Base-by-base conservation (phyloP, 2,888 invertebrate species). In the Machimus atricapillus region DNA sequence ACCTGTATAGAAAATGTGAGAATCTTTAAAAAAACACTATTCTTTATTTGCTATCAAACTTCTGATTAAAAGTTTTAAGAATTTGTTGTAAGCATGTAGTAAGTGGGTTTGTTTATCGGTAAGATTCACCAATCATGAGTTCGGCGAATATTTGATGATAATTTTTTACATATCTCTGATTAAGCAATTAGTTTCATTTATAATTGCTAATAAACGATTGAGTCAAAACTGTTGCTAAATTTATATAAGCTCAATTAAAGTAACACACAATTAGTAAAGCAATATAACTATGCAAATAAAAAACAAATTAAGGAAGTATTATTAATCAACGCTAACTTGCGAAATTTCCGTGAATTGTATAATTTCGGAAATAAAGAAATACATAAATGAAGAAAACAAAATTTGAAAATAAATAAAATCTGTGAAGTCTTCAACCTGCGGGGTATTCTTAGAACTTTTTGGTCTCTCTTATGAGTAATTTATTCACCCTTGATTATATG, bases 401-500 rank as follows among this genome's bases (percentile, higher is more conserved):
- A 66, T 23, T 27, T 27, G 19, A 27, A 66, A 66, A 76, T 76
- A 76, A 34, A 76, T 78, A 40, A 78, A 40, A 78, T 43, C 37
- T 19, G 40, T 78, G 37, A 40, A 23, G 46, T 46, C 52, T 81
- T 52, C 31, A 52, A 81, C 56, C 27, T 14, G 46, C 81, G 56
- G 56, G 46, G 16, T 27, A 31, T 52, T 81, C 81, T 81, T 31
- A 81, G 56, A 81, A 81, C n/a, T 52, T 31, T 34, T 58, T 66
- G 66, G 19, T 16, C 40, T 16, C 40, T 76, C 27, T 37, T 40
- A 76, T 82, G 66, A 82, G 82, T 82, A 82, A 82, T 82, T 82
- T 82, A 82, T 82, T 82, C 82, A 82, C 23, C 31, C 34, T 31
- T 82, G 58, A 82, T 82, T 66, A 66, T 82, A 66, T 82, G 27